These are phyloP conservation scores for Mionectes macconnelli DNA, from an alignment of 2,113 vertebrate species.

Conservation along the genomic window DNA sequence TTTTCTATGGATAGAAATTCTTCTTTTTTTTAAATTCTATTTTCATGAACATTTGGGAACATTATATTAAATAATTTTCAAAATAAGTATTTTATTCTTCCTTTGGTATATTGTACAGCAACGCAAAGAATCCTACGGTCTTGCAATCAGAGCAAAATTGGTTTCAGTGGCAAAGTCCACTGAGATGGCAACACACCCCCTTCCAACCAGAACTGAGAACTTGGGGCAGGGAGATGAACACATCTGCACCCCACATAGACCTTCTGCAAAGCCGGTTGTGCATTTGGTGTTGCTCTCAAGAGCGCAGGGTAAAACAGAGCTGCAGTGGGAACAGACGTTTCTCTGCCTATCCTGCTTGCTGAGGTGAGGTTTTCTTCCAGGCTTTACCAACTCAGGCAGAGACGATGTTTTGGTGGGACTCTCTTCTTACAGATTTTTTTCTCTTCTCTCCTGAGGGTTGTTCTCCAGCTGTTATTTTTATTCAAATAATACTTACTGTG, in stretches of 20 bases:
- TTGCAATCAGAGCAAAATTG: not conserved
- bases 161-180: not conserved
- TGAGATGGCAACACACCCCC: not conserved
- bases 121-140: not conserved
- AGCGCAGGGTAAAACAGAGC: not conserved
- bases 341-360: not conserved
- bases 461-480: not conserved
- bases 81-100: not conserved
- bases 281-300: not conserved
- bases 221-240: not conserved
- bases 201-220: not conserved
- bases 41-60: not conserved
- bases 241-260: rapidly evolving
- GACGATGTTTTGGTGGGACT: not conserved
- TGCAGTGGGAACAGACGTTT: not conserved
- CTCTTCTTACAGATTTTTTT: not conserved
- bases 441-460: not conserved
- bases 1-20: not conserved
- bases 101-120: not conserved
- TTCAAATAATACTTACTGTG: not conserved
- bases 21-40: not conserved
- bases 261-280: not conserved
- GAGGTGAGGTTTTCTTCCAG: not conserved
- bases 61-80: not conserved
- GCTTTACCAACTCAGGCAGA: not conserved